phyloP scores from a whole-genome alignment of 23 tunicate genomes.

The Diplosoma virens region DNA sequence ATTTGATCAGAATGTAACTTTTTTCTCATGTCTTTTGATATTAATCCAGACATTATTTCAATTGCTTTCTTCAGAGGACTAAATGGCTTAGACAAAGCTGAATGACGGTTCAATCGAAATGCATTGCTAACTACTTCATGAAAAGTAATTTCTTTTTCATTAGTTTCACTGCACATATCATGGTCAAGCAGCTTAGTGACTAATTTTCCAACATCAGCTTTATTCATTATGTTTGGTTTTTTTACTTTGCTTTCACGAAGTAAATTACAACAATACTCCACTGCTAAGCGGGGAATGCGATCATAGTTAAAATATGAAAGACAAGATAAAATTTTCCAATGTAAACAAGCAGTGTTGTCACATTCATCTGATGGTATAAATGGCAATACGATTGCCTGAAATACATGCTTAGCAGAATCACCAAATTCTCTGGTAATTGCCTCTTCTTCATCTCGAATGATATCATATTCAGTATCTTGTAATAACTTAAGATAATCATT shows the following conservation, averaged over 20 bases:
- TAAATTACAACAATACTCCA: too few species aligned
- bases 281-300: too few species aligned
- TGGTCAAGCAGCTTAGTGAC: background rate
- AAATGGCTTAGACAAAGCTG: too few species aligned
- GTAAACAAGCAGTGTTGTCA: too few species aligned
- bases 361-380: too few species aligned
- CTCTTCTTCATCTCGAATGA: background rate
- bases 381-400: too few species aligned
- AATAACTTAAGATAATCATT: too few species aligned
- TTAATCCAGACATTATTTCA: background rate
- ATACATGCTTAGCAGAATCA: too few species aligned
- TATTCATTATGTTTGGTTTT: too few species aligned
- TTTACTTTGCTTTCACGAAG: too few species aligned
- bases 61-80: background rate
- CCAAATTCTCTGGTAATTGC: constrained; percentile 2
- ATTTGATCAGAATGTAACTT: background rate
- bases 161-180: constrained; percentile 12
- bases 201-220: background rate
- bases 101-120: background rate
- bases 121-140: constrained; percentile 24
- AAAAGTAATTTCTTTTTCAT: constrained; percentile 6
- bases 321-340: too few species aligned
- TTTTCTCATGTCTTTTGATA: constrained; percentile 22
- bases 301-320: too few species aligned
- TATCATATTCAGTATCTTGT: constrained; percentile 1